phyloP scores from a whole-genome alignment of 2,113 vertebrate genomes.

The crab-eating macaque (Macaca fascicularis) region DNA sequence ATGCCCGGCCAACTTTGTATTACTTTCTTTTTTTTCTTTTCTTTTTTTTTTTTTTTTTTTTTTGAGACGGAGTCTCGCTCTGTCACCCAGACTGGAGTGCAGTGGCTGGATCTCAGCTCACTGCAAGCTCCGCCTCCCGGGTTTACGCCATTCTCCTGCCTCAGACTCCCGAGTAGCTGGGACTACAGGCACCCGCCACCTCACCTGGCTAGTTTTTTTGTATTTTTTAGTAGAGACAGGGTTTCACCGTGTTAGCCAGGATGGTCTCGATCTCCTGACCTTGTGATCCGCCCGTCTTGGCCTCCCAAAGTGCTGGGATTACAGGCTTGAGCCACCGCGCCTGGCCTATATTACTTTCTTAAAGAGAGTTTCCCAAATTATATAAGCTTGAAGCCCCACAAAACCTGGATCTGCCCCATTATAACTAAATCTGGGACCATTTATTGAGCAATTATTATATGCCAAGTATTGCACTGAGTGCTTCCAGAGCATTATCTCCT shows the following conservation, averaged over 20 bases:
- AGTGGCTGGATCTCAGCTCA: background rate
- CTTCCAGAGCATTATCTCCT: background rate
- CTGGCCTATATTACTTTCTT: background rate
- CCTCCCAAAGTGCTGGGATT: background rate
- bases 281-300: background rate
- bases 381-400: background rate
- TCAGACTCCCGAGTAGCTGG: too few species aligned
- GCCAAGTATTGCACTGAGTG: background rate
- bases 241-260: background rate
- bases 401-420: background rate
- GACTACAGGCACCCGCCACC: rapidly evolving
- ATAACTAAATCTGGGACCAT: background rate
- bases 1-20: too few species aligned
- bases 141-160: background rate
- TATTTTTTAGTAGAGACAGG: background rate
- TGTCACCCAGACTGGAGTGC: background rate
- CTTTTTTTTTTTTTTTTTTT: too few species aligned
- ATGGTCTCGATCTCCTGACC: background rate
- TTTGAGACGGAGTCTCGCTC: background rate
- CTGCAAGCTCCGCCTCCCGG: background rate
- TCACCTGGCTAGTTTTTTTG: background rate
- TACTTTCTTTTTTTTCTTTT: background rate
- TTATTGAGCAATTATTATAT: background rate
- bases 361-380: background rate
- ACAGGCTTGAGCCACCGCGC: background rate